phyloP scores from a whole-genome alignment of 1,140 invertebrate genomes.

The Choristoneura fumiferana region DNA sequence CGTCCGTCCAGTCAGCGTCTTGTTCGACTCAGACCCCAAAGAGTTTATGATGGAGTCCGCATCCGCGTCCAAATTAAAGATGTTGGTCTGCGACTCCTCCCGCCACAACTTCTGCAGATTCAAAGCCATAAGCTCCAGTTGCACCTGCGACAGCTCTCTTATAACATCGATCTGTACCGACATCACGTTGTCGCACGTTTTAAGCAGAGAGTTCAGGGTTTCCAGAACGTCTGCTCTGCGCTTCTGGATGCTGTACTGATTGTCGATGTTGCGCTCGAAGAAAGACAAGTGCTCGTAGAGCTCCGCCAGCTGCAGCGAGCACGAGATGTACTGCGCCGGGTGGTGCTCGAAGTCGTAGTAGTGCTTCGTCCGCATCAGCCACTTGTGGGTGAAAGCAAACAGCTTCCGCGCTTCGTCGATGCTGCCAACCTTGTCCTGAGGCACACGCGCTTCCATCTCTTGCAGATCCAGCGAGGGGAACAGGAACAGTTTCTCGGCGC shows the following conservation, averaged over 20 bases:
- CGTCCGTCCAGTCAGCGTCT: slow-evolving; percentile 62
- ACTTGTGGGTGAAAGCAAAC: slow-evolving; percentile 83
- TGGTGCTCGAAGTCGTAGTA: slow-evolving; percentile 85
- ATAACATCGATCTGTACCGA: slow-evolving; percentile 69
- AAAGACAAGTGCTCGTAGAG: slow-evolving; percentile 84
- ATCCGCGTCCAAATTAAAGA: slow-evolving; percentile 54
- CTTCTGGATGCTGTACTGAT: slow-evolving; percentile 85
- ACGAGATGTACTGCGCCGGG: slow-evolving; percentile 84
- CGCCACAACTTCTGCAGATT: slow-evolving; percentile 77
- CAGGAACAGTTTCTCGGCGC: slow-evolving; percentile 43
- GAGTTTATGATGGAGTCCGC: slow-evolving; percentile 64
- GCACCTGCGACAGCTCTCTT: slow-evolving; percentile 73
- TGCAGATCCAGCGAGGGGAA: slow-evolving; percentile 59
- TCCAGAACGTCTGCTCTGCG: slow-evolving; percentile 83
- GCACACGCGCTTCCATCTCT: slow-evolving; percentile 54
- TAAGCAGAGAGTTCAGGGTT: slow-evolving; percentile 72
- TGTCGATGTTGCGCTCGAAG: slow-evolving; percentile 84
- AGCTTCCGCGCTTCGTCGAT: slow-evolving; percentile 79
- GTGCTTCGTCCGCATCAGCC: slow-evolving; percentile 81
- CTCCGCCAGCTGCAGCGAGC: slow-evolving; percentile 84
- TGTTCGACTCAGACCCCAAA: slow-evolving; percentile 59
- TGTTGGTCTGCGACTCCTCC: slow-evolving; percentile 63
- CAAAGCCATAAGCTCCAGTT: slow-evolving; percentile 79
- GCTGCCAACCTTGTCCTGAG: slow-evolving; percentile 39
- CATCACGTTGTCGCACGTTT: slow-evolving; percentile 63